These are phyloP conservation scores for Antigone vipio DNA, from an alignment of 2,113 vertebrate genomes.

Conservation along the genomic window DNA sequence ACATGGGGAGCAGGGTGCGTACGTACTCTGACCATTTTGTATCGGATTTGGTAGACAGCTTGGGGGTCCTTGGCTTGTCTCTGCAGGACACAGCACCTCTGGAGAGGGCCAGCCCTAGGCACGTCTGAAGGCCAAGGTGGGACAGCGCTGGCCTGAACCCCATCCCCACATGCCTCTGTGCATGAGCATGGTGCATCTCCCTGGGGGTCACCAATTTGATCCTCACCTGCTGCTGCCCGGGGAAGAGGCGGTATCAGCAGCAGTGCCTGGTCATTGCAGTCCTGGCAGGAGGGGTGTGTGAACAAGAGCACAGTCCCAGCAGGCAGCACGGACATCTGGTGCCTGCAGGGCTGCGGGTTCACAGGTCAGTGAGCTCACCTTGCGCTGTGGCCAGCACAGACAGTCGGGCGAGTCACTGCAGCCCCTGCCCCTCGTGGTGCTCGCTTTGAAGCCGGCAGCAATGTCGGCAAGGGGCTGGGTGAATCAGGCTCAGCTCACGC, in stretches of 20 bases:
- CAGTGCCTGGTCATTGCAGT: not conserved
- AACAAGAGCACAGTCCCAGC: not conserved
- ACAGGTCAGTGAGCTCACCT: not conserved
- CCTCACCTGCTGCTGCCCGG: not conserved
- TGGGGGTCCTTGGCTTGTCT: not conserved
- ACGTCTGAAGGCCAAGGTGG: not conserved
- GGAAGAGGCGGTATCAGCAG: not conserved
- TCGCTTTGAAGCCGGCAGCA: not conserved
- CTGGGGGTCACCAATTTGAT: accelerated
- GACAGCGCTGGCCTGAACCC: not conserved
- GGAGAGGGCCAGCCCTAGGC: not conserved
- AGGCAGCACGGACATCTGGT: accelerated
- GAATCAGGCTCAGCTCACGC: not conserved
- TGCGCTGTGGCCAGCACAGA: accelerated
- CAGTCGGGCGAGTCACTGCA: accelerated
- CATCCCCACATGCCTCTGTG: not conserved
- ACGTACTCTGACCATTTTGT: not conserved
- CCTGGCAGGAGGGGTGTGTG: accelerated
- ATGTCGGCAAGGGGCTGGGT: not conserved
- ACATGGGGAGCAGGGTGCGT: not conserved
- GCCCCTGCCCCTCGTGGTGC: accelerated
- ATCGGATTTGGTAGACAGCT: not conserved
- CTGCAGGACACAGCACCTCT: not conserved
- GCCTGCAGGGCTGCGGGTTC: accelerated
- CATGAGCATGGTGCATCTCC: not conserved